Evolutionary conservation across 1,140 invertebrate species (phyloP), one percentile per base, ranked within the genome.

Genomic region (Zaprionus lachaisei): DNA sequence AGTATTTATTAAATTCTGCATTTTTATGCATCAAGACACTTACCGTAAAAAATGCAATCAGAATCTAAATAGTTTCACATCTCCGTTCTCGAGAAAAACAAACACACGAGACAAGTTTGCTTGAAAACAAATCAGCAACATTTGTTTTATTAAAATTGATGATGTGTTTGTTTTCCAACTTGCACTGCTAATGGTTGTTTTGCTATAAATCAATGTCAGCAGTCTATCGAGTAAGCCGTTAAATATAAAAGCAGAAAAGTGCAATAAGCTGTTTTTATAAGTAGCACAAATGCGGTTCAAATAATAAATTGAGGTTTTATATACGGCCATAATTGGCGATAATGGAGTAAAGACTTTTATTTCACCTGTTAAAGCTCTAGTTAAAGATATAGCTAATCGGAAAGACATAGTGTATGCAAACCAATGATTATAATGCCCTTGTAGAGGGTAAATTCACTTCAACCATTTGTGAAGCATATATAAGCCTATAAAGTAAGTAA

Each of bases 71-170:
- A 51, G 24, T 14, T 51, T 49, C 20, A 6, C 20, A 2, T 49
- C 44, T 20, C 7, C 20, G 11, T 24, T 51, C 20, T 24, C 5
- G 47, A 51, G 20, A 51, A 12, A 56, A 26, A 26, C 41, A 47
- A 47, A 47, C n/a, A 15, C 14, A 47, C 26, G 26, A 28, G 54
- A 31, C 26, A 7, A 28, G 6, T 55, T 28, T 6, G 61, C 22
- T 24, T 31, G 63, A 57, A 44, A 58, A 24, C 54, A 17, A 44
- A 47, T 57, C 26, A 38, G n/a, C 24, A 44, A 22, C 64, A 67
- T 34, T 67, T 67, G 64, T 67, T 67, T 67, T 67, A 67, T 57
- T 56, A 67, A 57, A 67, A 67, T 67, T 67, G 64, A 67, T 67
- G 54, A 67, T 67, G 38, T 67, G 64, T 67, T 67, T 37, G 24